Conservation (phyloP, 2,888 invertebrate genomes). For the Phyto melanocephala region DNA sequence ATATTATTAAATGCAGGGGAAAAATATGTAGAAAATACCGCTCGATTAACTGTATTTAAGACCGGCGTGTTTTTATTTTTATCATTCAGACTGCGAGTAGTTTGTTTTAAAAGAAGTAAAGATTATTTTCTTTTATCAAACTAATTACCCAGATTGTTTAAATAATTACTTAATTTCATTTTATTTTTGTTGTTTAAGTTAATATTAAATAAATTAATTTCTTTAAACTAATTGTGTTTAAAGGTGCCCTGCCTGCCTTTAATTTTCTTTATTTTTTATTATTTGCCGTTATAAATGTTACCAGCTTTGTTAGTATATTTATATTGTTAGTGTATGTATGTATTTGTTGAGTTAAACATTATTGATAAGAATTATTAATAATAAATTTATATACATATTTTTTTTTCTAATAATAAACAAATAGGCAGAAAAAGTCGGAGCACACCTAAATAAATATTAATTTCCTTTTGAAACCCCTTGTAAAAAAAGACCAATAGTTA, state of each 20-base stretch:
- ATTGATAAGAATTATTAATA: constrained; percentile 39
- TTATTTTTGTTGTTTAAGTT: constrained; percentile 64
- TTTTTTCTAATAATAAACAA: background rate
- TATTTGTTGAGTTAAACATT: too few relatives aligned
- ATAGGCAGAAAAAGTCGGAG: background rate
- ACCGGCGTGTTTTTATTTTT: constrained; percentile 12
- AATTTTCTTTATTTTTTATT: too few relatives aligned
- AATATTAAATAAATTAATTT: constrained; percentile 71
- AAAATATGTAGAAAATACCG: constrained; percentile 42
- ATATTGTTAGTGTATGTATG: too few relatives aligned
- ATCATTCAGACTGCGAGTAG: background rate
- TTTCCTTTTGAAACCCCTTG: constrained; percentile 72
- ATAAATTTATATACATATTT: background rate
- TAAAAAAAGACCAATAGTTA: too few relatives aligned
- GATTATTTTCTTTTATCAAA: constrained; percentile 55
- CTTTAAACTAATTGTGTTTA: constrained; percentile 57
- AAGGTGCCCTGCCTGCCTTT: constrained; percentile 36
- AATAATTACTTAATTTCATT: constrained; percentile 70
- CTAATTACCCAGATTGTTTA: constrained; percentile 68
- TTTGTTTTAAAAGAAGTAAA: constrained; percentile 27
- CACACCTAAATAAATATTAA: constrained; percentile 74
- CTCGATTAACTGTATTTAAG: background rate
- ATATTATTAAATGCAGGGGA: constrained; percentile 15
- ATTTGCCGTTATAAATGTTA: too few relatives aligned
- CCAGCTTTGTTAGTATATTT: too few relatives aligned